A percentile compares a stretch with the other conserved stretches of the same genome.
phyloP scores from a whole-genome alignment of 2,113 vertebrate species.

The Catharus fuscescens region DNA sequence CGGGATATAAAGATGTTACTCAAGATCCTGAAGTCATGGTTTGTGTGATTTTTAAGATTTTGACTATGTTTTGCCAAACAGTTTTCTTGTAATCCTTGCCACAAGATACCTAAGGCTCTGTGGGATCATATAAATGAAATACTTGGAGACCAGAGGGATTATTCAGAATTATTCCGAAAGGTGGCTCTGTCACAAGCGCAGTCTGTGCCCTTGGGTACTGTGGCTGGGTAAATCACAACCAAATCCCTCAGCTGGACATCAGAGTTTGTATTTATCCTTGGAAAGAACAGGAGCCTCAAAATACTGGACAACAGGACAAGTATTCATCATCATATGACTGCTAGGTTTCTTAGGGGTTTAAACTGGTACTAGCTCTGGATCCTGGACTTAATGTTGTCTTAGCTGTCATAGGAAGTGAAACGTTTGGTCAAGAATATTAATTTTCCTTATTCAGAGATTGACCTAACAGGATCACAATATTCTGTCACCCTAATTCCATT shows the following conservation, averaged over 20 bases:
- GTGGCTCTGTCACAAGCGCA: background rate
- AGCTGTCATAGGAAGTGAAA: background rate
- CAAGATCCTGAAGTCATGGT: slow-evolving; percentile 81
- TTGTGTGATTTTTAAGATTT: background rate
- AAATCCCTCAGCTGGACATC: background rate
- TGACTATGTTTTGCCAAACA: background rate
- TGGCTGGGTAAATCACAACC: background rate
- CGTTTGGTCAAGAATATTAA: background rate
- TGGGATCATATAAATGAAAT: background rate
- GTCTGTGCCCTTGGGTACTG: background rate
- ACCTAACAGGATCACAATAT: background rate
- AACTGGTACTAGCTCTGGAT: background rate
- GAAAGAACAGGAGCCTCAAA: background rate
- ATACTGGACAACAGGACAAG: background rate
- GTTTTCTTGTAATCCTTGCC: background rate
- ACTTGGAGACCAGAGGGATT: background rate
- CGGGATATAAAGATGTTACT: slow-evolving; percentile 76
- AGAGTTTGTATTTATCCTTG: background rate
- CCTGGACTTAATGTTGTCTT: background rate
- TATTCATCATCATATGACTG: background rate
- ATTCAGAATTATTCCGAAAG: background rate
- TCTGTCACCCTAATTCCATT: background rate
- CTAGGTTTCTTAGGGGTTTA: background rate
- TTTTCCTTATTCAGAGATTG: background rate
- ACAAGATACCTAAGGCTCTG: background rate